phyloP scores from a whole-genome alignment of 2,797 vertebrate species.

The Sphaeramia orbicularis region DNA sequence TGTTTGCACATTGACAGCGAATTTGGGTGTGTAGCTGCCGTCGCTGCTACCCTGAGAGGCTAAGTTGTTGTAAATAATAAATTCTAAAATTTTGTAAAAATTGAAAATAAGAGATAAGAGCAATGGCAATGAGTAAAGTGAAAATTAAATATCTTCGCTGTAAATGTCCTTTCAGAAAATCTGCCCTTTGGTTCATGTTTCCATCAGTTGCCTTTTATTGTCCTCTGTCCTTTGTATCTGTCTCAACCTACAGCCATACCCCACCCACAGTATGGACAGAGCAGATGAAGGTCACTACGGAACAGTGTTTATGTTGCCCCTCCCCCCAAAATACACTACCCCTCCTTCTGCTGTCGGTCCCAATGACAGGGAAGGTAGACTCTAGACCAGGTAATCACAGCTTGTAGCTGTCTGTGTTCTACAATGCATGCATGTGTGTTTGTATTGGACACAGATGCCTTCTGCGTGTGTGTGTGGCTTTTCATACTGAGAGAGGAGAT shows the following conservation, averaged over 20 bases:
- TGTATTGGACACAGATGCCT: conserved; percentile 8
- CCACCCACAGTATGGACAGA: conserved; percentile 26
- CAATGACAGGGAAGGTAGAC: conserved; percentile 64
- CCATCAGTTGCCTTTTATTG: conserved; percentile 13
- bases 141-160: background rate
- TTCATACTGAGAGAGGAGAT: conserved; percentile 51
- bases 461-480: conserved; percentile 17
- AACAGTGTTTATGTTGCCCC: conserved; percentile 42
- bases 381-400: conserved; percentile 73
- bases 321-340: conserved; percentile 19
- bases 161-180: background rate
- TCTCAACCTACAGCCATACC: conserved; percentile 16
- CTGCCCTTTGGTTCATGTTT: background rate
- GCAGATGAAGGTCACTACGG: conserved; percentile 68
- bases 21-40: background rate
- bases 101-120: background rate
- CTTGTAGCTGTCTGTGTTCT: conserved; percentile 45
- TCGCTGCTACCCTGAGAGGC: conserved; percentile 22
- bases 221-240: conserved; percentile 46
- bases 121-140: background rate
- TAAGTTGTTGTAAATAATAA: background rate
- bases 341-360: conserved; percentile 34
- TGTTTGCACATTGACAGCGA: conserved; percentile 57
- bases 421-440: conserved; percentile 24
- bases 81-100: conserved; percentile 8